Evolutionary conservation across 1,140 invertebrate genomes (phyloP), one percentile per base, ranked within the genome.

Genomic region (Drosophila kohkoa): DNA sequence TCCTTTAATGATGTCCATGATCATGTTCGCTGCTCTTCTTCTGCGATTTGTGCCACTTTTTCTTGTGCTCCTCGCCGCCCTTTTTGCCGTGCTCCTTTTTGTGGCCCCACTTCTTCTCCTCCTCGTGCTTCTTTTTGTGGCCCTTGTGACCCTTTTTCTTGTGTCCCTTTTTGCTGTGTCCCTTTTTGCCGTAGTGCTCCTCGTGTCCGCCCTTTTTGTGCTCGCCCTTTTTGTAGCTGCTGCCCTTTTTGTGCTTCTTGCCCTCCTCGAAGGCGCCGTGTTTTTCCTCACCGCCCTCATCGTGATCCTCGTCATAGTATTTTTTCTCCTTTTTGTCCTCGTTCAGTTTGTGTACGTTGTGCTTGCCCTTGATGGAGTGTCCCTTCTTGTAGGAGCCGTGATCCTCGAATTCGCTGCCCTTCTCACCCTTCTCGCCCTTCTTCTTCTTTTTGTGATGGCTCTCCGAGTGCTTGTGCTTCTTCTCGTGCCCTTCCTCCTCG

Each of bases 281-380:
- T 68, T 95, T 94, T 85, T 94, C 93, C 79, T 96, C 95, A 68
- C 96, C 94, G 2, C 96, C 96, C 10, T 95, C 96, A 73, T 96
- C 96, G 88, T 97, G 95, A 90, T 94, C 95, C 89, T 97, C 96
- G 63, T 97, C 96, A 86, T 97, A 97, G 92, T 96, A 97, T 78
- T 96, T 96, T 86, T 97, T 96, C 77, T 97, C 95, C 91, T 96
- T 97, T 76, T 96, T 96, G 81, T 95, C 96, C 91, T 97, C 96
- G 82, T 97, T 96, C 13, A 92, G 71, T 86, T 96, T 96, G 89
- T 96, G 96, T 5, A 95, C 95, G 80, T 96, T 96, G 87, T 97
- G 95, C 79, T 97, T 96, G 83, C 95, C 96, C 0, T 96, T 96
- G 52, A 95, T 96, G 1, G 95, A 96, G 92, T 97, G 96, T 0